Percentiles rank a stretch among this genome's conserved stretches.
phyloP scores from a whole-genome alignment of 2,113 vertebrate species.

The Danionella cerebrum region DNA sequence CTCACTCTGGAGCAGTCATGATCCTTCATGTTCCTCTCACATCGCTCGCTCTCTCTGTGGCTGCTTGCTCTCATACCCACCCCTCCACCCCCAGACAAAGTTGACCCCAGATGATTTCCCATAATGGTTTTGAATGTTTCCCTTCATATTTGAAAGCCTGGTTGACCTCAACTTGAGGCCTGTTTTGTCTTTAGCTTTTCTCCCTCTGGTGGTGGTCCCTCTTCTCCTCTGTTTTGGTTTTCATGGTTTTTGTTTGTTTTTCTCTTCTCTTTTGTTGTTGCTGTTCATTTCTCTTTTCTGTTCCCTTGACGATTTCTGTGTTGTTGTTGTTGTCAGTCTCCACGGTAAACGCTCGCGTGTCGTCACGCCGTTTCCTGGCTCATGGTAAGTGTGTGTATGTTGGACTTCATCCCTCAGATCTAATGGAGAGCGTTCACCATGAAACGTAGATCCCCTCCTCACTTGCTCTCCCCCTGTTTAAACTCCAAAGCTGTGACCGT shows the following conservation, averaged over 20 bases:
- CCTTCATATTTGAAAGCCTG: too few species aligned
- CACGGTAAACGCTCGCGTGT: slow-evolving; percentile 77
- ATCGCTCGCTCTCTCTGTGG: neutral
- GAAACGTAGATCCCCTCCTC: slow-evolving; percentile 17
- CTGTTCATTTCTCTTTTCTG: slow-evolving; percentile 70
- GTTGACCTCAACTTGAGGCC: too few species aligned
- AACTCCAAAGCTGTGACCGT: too few species aligned
- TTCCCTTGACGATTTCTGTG: slow-evolving; percentile 79
- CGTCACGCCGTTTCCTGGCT: slow-evolving; percentile 74
- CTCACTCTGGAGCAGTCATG: too few species aligned
- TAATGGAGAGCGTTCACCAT: slow-evolving; percentile 37
- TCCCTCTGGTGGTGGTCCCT: too few species aligned
- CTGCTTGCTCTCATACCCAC: too few species aligned
- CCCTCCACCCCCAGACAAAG: too few species aligned
- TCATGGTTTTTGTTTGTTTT: slow-evolving; percentile 36
- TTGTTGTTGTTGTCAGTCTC: slow-evolving; percentile 80
- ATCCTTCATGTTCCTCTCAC: too few species aligned
- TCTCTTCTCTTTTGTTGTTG: slow-evolving; percentile 51
- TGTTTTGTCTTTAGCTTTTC: too few species aligned
- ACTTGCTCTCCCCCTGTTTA: slow-evolving; percentile 11
- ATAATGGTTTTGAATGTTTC: too few species aligned
- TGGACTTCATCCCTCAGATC: slow-evolving; percentile 62
- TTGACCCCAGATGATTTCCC: too few species aligned
- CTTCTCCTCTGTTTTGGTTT: slow-evolving; percentile 38
- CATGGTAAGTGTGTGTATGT: slow-evolving; percentile 77